These are phyloP conservation scores for Whitmania pigra DNA, from an alignment of 1,140 invertebrate genomes.

Conservation along the genomic window DNA sequence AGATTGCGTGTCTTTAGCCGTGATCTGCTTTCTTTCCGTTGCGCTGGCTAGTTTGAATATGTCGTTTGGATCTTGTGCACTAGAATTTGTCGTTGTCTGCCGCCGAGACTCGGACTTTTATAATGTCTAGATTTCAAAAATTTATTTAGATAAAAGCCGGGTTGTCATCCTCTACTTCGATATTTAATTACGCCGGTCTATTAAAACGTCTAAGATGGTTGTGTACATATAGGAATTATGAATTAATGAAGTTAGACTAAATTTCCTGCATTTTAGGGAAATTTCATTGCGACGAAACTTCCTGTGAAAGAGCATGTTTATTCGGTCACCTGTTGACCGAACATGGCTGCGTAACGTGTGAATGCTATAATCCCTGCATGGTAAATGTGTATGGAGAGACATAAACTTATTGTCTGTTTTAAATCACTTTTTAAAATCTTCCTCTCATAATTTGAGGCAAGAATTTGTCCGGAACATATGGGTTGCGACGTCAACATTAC, in stretches of 20 bases:
- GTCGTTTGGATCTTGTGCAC: no score
- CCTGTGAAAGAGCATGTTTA: neutral
- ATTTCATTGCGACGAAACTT: constrained; percentile 1
- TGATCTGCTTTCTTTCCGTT: no score
- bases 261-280: neutral
- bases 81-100: no score
- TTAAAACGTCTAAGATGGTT: neutral
- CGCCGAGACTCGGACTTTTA: neutral
- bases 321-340: constrained; percentile 1
- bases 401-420: no score
- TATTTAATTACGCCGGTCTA: neutral
- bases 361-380: neutral
- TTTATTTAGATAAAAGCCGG: neutral
- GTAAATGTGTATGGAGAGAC: neutral
- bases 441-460: no score
- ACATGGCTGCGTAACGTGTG: neutral
- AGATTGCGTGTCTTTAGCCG: no score
- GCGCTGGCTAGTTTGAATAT: no score
- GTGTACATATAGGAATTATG: neutral
- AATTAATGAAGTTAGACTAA: no score
- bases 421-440: no score
- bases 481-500: no score
- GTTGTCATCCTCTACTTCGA: neutral
- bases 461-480: no score
- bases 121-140: neutral